phyloP scores from a whole-genome alignment of 2,888 invertebrate genomes.

The Plagodis pulveraria region DNA sequence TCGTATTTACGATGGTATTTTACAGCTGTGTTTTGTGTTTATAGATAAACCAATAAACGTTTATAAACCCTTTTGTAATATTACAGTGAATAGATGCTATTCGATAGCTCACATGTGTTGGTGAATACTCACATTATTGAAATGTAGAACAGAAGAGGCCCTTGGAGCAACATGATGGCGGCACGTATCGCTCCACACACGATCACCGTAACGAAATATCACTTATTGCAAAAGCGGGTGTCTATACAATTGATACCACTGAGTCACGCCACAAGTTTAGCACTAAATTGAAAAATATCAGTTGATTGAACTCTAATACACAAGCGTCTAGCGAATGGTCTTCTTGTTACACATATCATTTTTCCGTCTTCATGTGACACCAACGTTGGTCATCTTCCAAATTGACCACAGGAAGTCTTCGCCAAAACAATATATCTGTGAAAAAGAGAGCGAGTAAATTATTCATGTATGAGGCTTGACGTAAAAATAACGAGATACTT shows the following conservation, averaged over 20 bases:
- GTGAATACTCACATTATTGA: slow-evolving; percentile 69
- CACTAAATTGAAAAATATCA: slow-evolving; percentile 48
- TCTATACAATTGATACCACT: slow-evolving; percentile 46
- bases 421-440: slow-evolving; percentile 51
- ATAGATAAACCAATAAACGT: slow-evolving; percentile 42
- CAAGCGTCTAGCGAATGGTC: slow-evolving; percentile 36
- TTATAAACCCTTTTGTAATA: slow-evolving; percentile 37
- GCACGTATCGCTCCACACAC: slow-evolving; percentile 52
- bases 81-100: slow-evolving; percentile 29
- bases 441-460: slow-evolving; percentile 49
- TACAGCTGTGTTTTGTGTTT: slow-evolving; percentile 19
- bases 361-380: slow-evolving; percentile 57
- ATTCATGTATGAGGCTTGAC: slow-evolving; percentile 36
- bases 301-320: slow-evolving; percentile 49
- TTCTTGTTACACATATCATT: slow-evolving; percentile 38
- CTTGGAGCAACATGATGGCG: slow-evolving; percentile 58
- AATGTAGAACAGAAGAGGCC: slow-evolving; percentile 60
- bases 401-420: slow-evolving; percentile 27
- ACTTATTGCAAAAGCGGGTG: slow-evolving; percentile 48
- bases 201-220: slow-evolving; percentile 56
- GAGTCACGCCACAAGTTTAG: slow-evolving; percentile 55
- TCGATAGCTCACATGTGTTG: slow-evolving; percentile 36
- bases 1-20: slow-evolving; percentile 26
- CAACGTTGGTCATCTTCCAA: slow-evolving; percentile 55
- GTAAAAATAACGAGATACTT: slow-evolving; percentile 47